Percentiles rank a stretch among this genome's conserved stretches.
Conservation (phyloP, 2,888 invertebrate genomes). For the Crioceris asparagi region DNA sequence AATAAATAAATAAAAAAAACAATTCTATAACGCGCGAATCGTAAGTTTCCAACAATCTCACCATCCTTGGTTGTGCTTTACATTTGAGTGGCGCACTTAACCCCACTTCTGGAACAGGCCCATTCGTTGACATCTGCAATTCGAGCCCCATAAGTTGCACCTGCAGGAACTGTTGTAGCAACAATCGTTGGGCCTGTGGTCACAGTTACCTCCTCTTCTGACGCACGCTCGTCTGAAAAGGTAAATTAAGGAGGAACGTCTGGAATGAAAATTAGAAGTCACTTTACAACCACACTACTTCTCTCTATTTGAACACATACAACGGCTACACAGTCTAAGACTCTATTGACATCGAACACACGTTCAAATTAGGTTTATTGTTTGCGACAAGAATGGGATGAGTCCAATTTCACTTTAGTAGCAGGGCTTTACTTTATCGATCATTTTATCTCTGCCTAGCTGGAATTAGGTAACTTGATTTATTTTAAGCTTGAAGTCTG, state of each 20-base stretch:
- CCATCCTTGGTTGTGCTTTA: too few relatives aligned
- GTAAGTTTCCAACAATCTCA: too few relatives aligned
- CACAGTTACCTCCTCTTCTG: constrained; percentile 71
- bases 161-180: constrained; percentile 78
- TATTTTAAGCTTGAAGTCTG: too few relatives aligned
- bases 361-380: too few relatives aligned
- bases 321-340: not conserved
- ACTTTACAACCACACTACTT: constrained; percentile 32
- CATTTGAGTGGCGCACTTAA: constrained; percentile 39
- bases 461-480: too few relatives aligned
- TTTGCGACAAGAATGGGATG: too few relatives aligned
- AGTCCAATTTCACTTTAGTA: too few relatives aligned
- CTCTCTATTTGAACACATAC: not conserved
- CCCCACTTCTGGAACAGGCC: constrained; percentile 85
- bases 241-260: constrained; percentile 74
- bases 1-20: too few relatives aligned
- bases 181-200: constrained; percentile 75
- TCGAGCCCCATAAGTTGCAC: constrained; percentile 82
- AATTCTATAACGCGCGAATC: too few relatives aligned
- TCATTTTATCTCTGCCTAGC: too few relatives aligned
- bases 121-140: constrained; percentile 80
- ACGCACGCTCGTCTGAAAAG: constrained; percentile 78
- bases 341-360: too few relatives aligned
- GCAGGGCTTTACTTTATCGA: too few relatives aligned
- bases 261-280: constrained; percentile 51